Evolutionary conservation across 2,113 vertebrate genomes (phyloP).

Genomic region (Cacatua alba): DNA sequence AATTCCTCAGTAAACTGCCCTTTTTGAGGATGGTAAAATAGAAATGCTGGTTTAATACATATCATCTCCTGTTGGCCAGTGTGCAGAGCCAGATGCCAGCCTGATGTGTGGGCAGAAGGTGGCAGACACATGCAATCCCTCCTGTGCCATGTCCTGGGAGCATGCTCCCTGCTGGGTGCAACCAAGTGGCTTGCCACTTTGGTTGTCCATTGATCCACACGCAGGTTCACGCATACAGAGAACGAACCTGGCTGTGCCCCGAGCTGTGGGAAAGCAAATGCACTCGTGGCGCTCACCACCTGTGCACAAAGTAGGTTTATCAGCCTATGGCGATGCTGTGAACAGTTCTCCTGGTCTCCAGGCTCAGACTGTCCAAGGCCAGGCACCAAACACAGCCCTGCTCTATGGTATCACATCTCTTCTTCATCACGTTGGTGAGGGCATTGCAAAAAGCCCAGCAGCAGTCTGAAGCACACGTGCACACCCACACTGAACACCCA

Average conservation of each 20-base stretch:
- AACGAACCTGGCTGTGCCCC: too few species aligned
- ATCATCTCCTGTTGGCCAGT: background rate
- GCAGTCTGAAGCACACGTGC: background rate
- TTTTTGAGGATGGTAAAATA: background rate
- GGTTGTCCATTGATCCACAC: background rate
- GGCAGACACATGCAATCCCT: background rate
- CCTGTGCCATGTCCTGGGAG: background rate
- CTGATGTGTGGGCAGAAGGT: background rate
- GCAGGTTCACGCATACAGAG: rapidly evolving
- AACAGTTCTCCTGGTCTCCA: rapidly evolving
- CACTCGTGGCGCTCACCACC: background rate
- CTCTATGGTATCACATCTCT: background rate
- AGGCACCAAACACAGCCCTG: background rate
- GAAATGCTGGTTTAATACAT: background rate
- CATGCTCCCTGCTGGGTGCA: background rate
- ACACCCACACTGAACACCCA: background rate
- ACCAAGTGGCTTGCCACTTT: too few species aligned
- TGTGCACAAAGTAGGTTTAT: background rate
- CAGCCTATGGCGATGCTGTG: background rate
- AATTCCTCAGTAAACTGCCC: background rate
- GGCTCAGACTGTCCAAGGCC: background rate
- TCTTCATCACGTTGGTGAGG: rapidly evolving
- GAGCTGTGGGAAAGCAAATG: background rate
- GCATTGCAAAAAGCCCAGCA: background rate
- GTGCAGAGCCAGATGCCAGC: background rate